Conservation (phyloP, 2,797 vertebrate species). For the Myiotriccus ornatus region DNA sequence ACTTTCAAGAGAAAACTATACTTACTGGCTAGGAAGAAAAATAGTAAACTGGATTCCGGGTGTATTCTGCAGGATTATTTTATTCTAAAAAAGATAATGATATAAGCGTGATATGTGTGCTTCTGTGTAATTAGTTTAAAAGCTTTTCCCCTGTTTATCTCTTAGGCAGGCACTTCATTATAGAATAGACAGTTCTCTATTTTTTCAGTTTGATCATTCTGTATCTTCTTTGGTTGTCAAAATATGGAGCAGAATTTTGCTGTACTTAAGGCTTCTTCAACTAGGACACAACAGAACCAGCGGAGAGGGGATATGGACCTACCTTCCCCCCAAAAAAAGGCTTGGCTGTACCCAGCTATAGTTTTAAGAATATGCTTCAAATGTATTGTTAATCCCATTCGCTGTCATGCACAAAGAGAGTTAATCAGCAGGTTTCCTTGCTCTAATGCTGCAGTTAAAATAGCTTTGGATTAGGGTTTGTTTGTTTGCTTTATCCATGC, state of each 20-base stretch:
- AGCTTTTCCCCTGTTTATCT: background rate
- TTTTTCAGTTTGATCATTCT: background rate
- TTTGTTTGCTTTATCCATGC: slow-evolving; percentile 53
- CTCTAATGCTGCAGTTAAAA: slow-evolving; percentile 32
- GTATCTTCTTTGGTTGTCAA: background rate
- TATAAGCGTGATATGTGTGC: background rate
- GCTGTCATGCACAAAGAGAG: background rate
- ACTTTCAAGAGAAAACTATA: background rate
- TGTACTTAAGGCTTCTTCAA: background rate
- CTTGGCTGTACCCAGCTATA: background rate
- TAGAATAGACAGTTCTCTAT: background rate
- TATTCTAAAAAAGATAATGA: background rate
- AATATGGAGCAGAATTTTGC: background rate
- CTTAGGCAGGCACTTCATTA: background rate
- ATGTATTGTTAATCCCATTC: background rate
- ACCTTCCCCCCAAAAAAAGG: background rate
- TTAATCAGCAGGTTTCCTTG: background rate
- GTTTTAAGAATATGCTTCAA: background rate
- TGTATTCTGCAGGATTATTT: background rate
- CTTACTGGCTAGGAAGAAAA: background rate
- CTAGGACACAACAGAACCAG: background rate
- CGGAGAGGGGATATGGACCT: background rate
- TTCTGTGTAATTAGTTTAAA: background rate
- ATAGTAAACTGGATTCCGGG: background rate
- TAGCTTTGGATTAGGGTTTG: slow-evolving; percentile 44